Conservation (phyloP, 2,113 vertebrate genomes). For the Phocoena sinus region DNA sequence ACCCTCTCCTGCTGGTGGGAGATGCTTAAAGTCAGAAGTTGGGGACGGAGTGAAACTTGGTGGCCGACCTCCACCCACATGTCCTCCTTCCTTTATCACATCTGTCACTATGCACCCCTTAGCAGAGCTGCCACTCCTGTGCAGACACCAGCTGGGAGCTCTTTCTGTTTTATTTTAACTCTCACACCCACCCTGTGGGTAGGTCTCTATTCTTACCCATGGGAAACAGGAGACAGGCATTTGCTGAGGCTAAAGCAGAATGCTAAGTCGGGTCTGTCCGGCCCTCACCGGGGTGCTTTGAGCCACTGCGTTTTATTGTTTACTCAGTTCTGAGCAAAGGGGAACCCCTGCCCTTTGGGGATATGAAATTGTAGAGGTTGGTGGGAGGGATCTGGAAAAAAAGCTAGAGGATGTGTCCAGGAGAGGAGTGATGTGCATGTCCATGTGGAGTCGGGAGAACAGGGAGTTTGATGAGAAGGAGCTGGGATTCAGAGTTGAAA, state of each 20-base stretch:
- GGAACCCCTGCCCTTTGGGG: not conserved
- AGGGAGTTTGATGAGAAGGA: not conserved
- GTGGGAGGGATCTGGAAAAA: not conserved
- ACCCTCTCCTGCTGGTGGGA: not conserved
- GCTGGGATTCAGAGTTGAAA: not conserved
- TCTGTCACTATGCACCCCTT: not conserved
- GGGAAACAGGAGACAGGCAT: not conserved
- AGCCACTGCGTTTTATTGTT: not conserved
- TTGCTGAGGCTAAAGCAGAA: not conserved
- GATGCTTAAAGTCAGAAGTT: not conserved
- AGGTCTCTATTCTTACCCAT: not conserved
- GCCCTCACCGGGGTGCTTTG: not conserved
- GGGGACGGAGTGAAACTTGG: not conserved
- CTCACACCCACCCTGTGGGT: too few relatives aligned
- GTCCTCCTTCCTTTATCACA: not conserved
- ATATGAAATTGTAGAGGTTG: not conserved
- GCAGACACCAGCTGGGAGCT: not conserved
- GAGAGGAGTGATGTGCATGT: not conserved
- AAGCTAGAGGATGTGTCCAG: not conserved
- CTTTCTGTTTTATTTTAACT: not conserved
- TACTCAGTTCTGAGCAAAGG: not conserved
- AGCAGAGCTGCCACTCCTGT: not conserved
- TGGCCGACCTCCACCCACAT: not conserved
- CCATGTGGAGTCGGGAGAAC: rapidly evolving
- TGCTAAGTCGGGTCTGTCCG: not conserved